Percentiles rank a stretch among this genome's conserved stretches.
Evolutionary conservation across 2,113 vertebrate species (phyloP).

Genomic region (Syngnathus scovelli): DNA sequence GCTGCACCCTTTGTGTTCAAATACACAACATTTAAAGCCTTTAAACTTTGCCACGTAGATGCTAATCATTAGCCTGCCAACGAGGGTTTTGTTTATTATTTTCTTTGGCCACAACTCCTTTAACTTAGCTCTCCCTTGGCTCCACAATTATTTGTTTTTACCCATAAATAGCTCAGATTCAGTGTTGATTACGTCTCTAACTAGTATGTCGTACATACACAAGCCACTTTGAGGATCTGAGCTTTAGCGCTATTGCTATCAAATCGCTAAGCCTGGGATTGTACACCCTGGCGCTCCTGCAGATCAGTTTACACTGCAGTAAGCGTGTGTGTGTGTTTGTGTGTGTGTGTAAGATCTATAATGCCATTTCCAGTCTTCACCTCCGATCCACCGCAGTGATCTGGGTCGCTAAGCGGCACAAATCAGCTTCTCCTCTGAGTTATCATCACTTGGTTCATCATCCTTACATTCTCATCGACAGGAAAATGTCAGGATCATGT

Average conservation of each 20-base stretch:
- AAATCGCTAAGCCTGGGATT: slow-evolving; percentile 44
- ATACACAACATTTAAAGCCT: too few species aligned
- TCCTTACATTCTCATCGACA: neutral
- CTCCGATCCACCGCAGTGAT: slow-evolving; percentile 31
- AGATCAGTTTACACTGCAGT: slow-evolving; percentile 57
- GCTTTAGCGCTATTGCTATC: slow-evolving; percentile 41
- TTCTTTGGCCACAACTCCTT: too few species aligned
- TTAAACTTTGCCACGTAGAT: neutral
- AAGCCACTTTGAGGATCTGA: slow-evolving; percentile 18
- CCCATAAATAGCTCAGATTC: slow-evolving; percentile 9
- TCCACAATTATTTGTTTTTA: neutral
- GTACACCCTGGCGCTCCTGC: slow-evolving; percentile 31
- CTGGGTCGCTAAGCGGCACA: slow-evolving; percentile 31
- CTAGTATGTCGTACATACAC: neutral
- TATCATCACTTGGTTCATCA: slow-evolving; percentile 11
- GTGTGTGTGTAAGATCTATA: slow-evolving; percentile 22
- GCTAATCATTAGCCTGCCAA: neutral
- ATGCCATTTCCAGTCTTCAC: slow-evolving; percentile 21
- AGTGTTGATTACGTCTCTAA: neutral
- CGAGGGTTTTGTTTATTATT: neutral
- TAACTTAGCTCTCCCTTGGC: neutral
- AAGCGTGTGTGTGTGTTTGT: slow-evolving; percentile 5
- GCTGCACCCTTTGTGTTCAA: too few species aligned
- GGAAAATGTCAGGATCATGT: slow-evolving; percentile 1
- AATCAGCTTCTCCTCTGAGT: slow-evolving; percentile 37